phyloP scores from a whole-genome alignment of 2,797 vertebrate genomes.

The Cryptoblepharus egeriae region DNA sequence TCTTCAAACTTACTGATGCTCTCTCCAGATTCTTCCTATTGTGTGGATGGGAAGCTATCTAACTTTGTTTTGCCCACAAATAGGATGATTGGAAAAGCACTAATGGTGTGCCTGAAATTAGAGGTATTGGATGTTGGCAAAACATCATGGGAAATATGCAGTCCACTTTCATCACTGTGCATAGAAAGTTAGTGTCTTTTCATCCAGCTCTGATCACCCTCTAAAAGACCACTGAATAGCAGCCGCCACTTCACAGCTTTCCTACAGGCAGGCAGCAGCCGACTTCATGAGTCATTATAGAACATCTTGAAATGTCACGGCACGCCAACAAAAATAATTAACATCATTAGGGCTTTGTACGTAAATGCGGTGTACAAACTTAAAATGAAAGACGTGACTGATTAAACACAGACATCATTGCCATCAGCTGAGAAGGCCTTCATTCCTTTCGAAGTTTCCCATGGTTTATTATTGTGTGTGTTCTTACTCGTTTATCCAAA shows the following conservation, averaged over 20 bases:
- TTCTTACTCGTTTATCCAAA: no score
- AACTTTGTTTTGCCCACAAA: not conserved
- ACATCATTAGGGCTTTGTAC: conserved; percentile 30
- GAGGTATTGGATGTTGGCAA: not conserved
- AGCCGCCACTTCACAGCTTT: conserved; percentile 27
- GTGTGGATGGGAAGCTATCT: not conserved
- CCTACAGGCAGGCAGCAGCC: conserved; percentile 8
- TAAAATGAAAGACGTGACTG: conserved; percentile 6
- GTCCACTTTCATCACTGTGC: not conserved
- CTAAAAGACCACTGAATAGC: conserved; percentile 6
- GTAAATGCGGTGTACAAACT: conserved; percentile 34
- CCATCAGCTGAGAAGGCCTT: not conserved
- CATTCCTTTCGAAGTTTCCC: not conserved
- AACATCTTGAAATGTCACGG: conserved; percentile 43
- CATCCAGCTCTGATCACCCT: conserved; percentile 14
- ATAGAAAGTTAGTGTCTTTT: conserved; percentile 8
- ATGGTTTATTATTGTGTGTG: not conserved
- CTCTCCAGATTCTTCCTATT: not conserved
- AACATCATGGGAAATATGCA: conserved; percentile 3
- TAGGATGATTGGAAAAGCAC: not conserved
- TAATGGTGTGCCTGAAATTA: not conserved
- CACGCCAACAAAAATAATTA: conserved; percentile 45
- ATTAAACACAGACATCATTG: not conserved
- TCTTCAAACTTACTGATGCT: no score
- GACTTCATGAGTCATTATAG: conserved; percentile 28